A percentile compares a stretch with the other conserved stretches of the same genome.
Evolutionary conservation across 1,140 invertebrate species (phyloP).

Genomic region (Drosophila sucinea): DNA sequence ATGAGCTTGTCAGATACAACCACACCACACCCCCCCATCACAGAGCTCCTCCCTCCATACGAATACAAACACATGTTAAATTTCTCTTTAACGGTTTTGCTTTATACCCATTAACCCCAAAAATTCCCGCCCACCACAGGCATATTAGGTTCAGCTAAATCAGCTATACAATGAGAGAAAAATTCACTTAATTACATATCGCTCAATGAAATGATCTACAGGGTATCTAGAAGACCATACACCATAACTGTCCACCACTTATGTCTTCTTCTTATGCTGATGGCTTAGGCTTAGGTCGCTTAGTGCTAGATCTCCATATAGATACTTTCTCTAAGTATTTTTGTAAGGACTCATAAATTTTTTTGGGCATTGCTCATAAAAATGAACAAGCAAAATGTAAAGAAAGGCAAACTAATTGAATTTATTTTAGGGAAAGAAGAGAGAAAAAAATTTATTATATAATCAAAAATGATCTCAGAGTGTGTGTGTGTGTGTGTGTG

Average conservation of each 20-base stretch:
- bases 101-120: slow-evolving; percentile 9
- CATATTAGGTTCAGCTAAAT: background rate
- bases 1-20: slow-evolving; percentile 71
- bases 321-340: slow-evolving; percentile 41
- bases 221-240: background rate
- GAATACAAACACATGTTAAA: slow-evolving; percentile 67
- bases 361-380: slow-evolving; percentile 37
- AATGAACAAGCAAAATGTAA: slow-evolving; percentile 13
- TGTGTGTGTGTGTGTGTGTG: background rate
- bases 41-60: background rate
- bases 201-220: background rate
- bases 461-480: background rate
- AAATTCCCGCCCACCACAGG: background rate
- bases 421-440: slow-evolving; percentile 52
- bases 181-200: too few relatives aligned
- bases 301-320: background rate
- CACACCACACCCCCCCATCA: slow-evolving; percentile 15
- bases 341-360: slow-evolving; percentile 23
- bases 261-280: background rate
- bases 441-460: slow-evolving; percentile 9
- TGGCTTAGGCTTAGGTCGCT: background rate
- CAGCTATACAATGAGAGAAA: too few relatives aligned
- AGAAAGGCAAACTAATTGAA: slow-evolving; percentile 65
- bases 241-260: background rate
- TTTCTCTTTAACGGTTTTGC: slow-evolving; percentile 45